A percentile compares a stretch with the other conserved stretches of the same genome.
Conservation (phyloP, 30 jellyfish, hydroid and myxozoan genomes). For the Sanderia malayensis region DNA sequence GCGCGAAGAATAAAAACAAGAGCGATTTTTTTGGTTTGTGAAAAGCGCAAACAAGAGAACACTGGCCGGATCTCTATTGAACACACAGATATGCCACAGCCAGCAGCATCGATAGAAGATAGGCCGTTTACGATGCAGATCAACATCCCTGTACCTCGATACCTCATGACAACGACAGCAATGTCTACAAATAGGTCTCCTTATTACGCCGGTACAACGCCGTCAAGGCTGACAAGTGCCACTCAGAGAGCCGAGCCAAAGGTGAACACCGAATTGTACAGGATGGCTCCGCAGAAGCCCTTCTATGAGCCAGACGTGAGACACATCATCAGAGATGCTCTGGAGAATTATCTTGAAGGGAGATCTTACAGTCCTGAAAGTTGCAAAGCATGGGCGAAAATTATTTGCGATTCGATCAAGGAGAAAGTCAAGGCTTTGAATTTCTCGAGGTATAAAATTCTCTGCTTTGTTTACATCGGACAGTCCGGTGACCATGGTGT, state of each 20-base stretch:
- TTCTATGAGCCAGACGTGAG: constrained; percentile 52
- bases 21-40: constrained; percentile 52
- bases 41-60: constrained; percentile 34
- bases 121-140: constrained; percentile 39
- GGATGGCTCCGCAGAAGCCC: constrained; percentile 44
- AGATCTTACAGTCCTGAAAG: constrained; percentile 16
- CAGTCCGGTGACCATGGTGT: constrained; percentile 49
- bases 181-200: constrained; percentile 28
- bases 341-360: constrained; percentile 38
- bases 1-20: constrained; percentile 54
- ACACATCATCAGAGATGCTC: constrained; percentile 28
- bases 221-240: constrained; percentile 58
- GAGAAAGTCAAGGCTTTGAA: constrained; percentile 50
- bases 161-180: no score
- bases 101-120: constrained; percentile 5
- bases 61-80: constrained; percentile 20
- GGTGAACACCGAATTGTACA: constrained; percentile 43
- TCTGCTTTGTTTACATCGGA: constrained; percentile 60
- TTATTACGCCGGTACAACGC: constrained; percentile 21
- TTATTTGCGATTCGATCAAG: constrained; percentile 40
- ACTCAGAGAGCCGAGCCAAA: constrained; percentile 38
- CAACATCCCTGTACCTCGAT: constrained; percentile 29
- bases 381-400: constrained; percentile 28
- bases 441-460: constrained; percentile 38
- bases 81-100: constrained; percentile 41